Base-by-base conservation (phyloP, 2,113 vertebrate genomes). In the Cyprinodon variegatus region DNA sequence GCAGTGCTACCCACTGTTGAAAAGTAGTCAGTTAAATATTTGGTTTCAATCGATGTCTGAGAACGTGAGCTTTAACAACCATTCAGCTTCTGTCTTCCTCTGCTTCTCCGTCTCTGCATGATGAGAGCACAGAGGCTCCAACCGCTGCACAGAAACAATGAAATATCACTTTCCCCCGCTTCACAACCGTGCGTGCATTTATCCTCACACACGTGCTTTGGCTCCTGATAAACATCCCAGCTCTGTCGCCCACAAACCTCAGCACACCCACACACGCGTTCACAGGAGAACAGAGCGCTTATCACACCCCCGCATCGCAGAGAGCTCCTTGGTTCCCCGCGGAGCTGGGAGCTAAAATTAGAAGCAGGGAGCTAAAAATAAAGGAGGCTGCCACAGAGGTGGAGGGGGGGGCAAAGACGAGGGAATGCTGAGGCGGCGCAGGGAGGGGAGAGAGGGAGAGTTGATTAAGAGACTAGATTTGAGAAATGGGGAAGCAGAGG, bases 311-410 rank as follows among this genome's bases (percentile, higher is more conserved):
- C 77, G 38, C 87, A 82, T 81, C 77, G 7, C 87, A 65, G 20
- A 73, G 74, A 61, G 8, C 72, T 80, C 70, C 77, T 84, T 40
- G 76, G 65, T 84, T 81, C 69, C 70, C 84, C 76, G 71, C 8
- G 0, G 87, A 64, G 77, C 84, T 64, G 62, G 4, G 73, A 84
- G 77, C 89, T 92, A 90, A 93, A 76, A 93, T 90, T 93, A 89
- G 91, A 88, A 90, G 48, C 40, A 63, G 71, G 74, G 78, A 53
- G 81, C 85, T 91, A 93, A 92, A 93, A 93, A 94, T 94, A 92
- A 6, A 72, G 65, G 61, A 66, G 67, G 17, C 79, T 74, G 79
- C 69, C 40, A 76, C 17, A 37, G 50, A 36, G 78, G 61, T 43
- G 36, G 22, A 74, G 50, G 17, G 48, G 14, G 1, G 29, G 29